These are phyloP conservation scores for Acanthopagrus latus DNA, from an alignment of 2,797 vertebrate genomes.

Conservation along the genomic window DNA sequence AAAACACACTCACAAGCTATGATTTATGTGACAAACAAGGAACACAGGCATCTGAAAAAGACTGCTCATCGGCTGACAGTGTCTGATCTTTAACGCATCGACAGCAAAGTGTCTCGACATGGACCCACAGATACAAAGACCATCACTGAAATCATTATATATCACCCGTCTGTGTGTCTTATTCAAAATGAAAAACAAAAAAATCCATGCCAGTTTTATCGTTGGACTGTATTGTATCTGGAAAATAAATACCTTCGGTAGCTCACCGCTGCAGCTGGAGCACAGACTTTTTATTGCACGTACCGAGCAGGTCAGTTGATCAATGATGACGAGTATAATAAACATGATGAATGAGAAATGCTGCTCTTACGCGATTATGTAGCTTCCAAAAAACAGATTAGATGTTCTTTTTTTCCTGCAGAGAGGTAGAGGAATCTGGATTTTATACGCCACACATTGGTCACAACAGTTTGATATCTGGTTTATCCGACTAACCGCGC, in stretches of 20 bases:
- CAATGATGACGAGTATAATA: conserved; percentile 27
- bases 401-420: conserved; percentile 6
- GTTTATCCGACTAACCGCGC: not conserved
- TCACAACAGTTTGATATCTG: not conserved
- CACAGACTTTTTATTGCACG: conserved; percentile 8
- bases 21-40: not conserved
- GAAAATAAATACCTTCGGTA: not conserved
- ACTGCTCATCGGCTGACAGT: not conserved
- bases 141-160: not conserved
- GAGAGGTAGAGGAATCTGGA: not conserved
- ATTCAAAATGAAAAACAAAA: conserved; percentile 1
- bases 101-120: not conserved
- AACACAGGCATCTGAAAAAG: not conserved
- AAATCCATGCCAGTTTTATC: not conserved
- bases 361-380: conserved; percentile 14
- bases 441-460: not conserved
- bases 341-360: conserved; percentile 42
- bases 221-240: not conserved
- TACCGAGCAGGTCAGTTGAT: conserved; percentile 17
- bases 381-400: conserved; percentile 7
- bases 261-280: not conserved
- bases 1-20: not conserved
- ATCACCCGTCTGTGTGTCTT: not conserved
- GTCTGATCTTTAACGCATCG: not conserved
- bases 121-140: not conserved